Conservation (phyloP, 2,113 vertebrate genomes). For the Ifrita kowaldi region DNA sequence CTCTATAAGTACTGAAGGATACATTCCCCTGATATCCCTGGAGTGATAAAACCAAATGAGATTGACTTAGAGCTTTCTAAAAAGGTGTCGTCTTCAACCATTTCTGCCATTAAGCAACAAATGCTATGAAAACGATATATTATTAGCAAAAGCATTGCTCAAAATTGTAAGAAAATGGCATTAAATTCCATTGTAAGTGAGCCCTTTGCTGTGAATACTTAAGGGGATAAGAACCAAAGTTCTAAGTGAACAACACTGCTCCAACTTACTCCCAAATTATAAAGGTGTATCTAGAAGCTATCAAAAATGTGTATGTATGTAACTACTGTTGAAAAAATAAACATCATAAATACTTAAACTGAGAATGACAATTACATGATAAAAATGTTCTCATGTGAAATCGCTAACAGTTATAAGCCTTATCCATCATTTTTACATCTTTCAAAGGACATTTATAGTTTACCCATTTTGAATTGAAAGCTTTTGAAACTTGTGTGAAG, state of each 20-base stretch:
- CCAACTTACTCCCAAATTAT: not conserved
- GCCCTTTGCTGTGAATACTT: not conserved
- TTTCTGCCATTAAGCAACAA: not conserved
- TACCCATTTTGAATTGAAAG: not conserved
- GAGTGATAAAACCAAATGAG: not conserved
- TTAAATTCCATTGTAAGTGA: not conserved
- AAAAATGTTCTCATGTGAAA: not conserved
- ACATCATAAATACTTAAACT: not conserved
- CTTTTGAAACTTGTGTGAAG: conserved; percentile 48
- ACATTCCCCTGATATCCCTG: not conserved
- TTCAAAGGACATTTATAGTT: not conserved
- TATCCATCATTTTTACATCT: conserved; percentile 23
- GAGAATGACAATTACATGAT: not conserved
- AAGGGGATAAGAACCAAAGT: not conserved
- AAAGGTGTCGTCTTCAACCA: not conserved
- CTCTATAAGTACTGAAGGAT: not conserved
- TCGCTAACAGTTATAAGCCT: not conserved
- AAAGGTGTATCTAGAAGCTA: not conserved
- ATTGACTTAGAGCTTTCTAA: not conserved
- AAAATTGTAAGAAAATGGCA: not conserved
- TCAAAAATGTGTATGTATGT: not conserved
- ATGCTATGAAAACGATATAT: not conserved
- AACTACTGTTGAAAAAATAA: not conserved
- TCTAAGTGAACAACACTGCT: not conserved
- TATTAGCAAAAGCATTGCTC: not conserved